Conservation (phyloP, 2,113 vertebrate species). For the Cichladusa arquata region DNA sequence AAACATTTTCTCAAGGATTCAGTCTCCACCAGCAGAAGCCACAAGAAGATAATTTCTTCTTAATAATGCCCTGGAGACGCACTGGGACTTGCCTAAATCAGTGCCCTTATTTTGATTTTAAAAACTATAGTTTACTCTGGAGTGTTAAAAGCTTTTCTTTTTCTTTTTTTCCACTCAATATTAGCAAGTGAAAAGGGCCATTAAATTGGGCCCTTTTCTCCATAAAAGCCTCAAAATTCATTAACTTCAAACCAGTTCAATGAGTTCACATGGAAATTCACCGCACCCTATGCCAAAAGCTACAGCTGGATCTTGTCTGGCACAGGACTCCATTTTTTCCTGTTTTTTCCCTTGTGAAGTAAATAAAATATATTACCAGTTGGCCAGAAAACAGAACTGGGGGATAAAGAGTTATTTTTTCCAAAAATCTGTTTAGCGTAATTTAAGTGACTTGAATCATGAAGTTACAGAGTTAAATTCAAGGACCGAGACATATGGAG, state of each 20-base stretch:
- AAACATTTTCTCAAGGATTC: neutral
- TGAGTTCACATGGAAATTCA: neutral
- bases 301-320: neutral
- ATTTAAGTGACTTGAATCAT: neutral
- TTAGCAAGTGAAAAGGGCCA: neutral
- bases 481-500: neutral
- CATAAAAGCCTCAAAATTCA: neutral
- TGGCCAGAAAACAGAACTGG: neutral
- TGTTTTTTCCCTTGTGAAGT: neutral
- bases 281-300: neutral
- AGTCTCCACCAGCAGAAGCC: neutral
- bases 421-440: neutral
- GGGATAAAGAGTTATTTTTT: neutral
- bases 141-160: neutral
- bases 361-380: neutral
- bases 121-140: neutral
- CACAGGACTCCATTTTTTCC: neutral
- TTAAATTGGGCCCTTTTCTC: neutral
- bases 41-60: neutral
- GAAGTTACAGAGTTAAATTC: neutral
- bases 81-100: neutral
- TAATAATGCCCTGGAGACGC: accelerated
- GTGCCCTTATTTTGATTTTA: neutral
- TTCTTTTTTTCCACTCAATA: neutral
- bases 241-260: neutral